phyloP scores from a whole-genome alignment of 2,888 invertebrate genomes.

The Xestia c-nigrum region DNA sequence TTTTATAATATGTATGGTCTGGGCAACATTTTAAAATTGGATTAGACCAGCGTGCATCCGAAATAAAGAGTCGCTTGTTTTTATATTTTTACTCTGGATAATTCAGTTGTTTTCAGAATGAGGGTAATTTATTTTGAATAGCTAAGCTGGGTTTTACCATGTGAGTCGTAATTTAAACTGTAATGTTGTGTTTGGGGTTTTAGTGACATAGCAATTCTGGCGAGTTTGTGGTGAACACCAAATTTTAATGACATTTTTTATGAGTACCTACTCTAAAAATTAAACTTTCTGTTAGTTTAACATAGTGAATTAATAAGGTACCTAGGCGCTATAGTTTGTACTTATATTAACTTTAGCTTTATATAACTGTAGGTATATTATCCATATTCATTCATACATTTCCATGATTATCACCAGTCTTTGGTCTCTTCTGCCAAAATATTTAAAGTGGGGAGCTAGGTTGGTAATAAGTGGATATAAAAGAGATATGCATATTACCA shows the following conservation, averaged over 20 bases:
- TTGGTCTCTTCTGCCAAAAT: slow-evolving; percentile 22
- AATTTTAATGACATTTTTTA: not conserved
- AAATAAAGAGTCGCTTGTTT: slow-evolving; percentile 70
- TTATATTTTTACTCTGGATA: slow-evolving; percentile 58
- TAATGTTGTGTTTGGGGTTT: not conserved
- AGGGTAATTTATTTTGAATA: slow-evolving; percentile 55
- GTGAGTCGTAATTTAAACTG: slow-evolving; percentile 1
- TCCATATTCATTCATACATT: slow-evolving; percentile 51
- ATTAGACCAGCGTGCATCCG: slow-evolving; percentile 79
- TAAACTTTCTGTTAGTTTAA: not conserved
- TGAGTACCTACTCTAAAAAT: not conserved
- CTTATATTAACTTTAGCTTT: not conserved
- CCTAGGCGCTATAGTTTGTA: not conserved
- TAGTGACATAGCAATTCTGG: not conserved
- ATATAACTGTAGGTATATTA: slow-evolving; percentile 2
- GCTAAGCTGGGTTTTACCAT: slow-evolving; percentile 19
- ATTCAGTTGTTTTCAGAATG: slow-evolving; percentile 58
- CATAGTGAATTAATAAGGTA: too few species aligned
- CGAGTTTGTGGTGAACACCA: not conserved
- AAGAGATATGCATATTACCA: slow-evolving; percentile 84
- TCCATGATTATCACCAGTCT: slow-evolving; percentile 15
- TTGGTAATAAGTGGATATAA: slow-evolving; percentile 66
- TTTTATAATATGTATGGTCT: slow-evolving; percentile 87
- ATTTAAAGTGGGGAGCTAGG: slow-evolving; percentile 13
- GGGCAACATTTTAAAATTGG: slow-evolving; percentile 87